These are phyloP conservation scores for Chanos chanos DNA, from an alignment of 2,797 vertebrate genomes.

Conservation along the genomic window DNA sequence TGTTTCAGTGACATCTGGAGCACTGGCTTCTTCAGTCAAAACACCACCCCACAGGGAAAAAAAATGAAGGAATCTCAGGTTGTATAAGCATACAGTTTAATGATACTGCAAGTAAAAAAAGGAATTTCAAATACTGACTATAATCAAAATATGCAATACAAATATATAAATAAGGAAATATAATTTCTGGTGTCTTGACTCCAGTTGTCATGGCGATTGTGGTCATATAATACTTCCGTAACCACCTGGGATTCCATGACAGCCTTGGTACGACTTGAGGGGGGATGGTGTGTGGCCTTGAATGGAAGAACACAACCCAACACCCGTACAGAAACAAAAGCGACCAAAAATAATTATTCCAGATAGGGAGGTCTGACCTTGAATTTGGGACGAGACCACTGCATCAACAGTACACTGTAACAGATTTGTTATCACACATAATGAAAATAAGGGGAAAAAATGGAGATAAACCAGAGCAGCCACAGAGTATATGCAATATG, in stretches of 20 bases:
- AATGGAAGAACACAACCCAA: too few relatives aligned
- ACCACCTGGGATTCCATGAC: constrained; percentile 38
- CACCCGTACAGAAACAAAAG: neutral
- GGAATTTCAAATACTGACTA: too few relatives aligned
- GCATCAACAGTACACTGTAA: too few relatives aligned
- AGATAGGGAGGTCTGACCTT: too few relatives aligned
- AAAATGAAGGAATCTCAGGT: constrained; percentile 23
- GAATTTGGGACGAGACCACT: too few relatives aligned
- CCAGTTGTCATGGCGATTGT: constrained; percentile 25
- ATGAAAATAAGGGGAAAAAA: too few relatives aligned
- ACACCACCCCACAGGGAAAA: constrained; percentile 36
- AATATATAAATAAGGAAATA: constrained; percentile 30
- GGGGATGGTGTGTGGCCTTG: constrained; percentile 21
- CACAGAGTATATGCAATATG: too few relatives aligned
- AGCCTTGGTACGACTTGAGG: constrained; percentile 57
- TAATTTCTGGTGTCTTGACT: constrained; percentile 32
- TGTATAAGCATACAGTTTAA: neutral
- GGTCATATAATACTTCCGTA: constrained; percentile 18
- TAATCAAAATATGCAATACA: constrained; percentile 43
- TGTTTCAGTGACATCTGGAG: too few relatives aligned
- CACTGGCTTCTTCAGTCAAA: constrained; percentile 44
- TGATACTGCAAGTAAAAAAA: constrained; percentile 17
- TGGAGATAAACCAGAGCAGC: too few relatives aligned
- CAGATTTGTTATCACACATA: too few relatives aligned
- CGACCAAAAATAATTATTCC: neutral